phyloP scores from a whole-genome alignment of 2,113 vertebrate species.

The Cavia aperea region DNA sequence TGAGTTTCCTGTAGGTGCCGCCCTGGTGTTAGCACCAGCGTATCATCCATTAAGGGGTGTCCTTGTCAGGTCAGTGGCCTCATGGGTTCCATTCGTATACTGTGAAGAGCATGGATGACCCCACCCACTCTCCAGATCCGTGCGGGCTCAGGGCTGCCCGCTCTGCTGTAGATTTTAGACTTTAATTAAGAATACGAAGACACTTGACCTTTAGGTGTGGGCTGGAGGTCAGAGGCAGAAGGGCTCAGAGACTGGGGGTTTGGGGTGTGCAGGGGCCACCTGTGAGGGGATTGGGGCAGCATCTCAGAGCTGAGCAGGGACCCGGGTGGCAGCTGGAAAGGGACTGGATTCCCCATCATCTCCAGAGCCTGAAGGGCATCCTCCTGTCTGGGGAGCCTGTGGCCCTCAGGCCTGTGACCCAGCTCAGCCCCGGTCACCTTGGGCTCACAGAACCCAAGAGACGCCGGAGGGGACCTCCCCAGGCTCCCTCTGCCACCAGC shows the following conservation, averaged over 20 bases:
- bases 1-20: neutral
- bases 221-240: neutral
- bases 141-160: neutral
- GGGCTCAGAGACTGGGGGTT: neutral
- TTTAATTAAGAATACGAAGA: neutral
- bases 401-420: neutral
- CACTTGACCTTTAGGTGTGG: no score
- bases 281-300: neutral
- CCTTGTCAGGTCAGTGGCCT: neutral
- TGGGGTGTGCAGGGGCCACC: no score
- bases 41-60: neutral
- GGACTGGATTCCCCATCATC: neutral
- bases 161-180: neutral
- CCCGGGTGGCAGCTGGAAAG: neutral
- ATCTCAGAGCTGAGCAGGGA: neutral
- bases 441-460: neutral
- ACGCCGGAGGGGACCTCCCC: neutral
- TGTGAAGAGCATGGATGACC: no score
- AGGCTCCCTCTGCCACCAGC: neutral
- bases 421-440: neutral
- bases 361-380: no score
- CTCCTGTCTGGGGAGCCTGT: accelerated
- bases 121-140: no score
- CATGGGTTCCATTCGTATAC: neutral
- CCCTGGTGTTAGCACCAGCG: neutral